phyloP scores from a whole-genome alignment of 1,140 invertebrate genomes.

The Orussus abietinus region DNA sequence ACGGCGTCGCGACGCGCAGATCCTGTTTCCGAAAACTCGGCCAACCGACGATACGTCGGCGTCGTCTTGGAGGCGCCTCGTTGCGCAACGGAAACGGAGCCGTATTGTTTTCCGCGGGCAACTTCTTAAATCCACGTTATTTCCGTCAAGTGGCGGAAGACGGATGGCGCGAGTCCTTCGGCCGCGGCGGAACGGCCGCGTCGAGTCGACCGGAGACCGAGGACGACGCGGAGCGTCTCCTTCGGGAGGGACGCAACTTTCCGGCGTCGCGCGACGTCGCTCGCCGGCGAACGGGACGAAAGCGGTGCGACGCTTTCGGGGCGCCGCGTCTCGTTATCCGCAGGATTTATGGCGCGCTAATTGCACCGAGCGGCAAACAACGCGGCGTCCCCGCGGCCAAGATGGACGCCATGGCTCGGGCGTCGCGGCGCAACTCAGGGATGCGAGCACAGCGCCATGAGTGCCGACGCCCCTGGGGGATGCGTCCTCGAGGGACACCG shows the following conservation, averaged over 20 bases:
- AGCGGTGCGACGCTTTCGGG: slow-evolving; percentile 47
- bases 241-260: slow-evolving; percentile 9
- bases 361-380: slow-evolving; percentile 47
- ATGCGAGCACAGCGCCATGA: too few species aligned
- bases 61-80: too few species aligned
- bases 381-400: too few species aligned
- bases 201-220: slow-evolving; percentile 1
- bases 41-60: too few species aligned
- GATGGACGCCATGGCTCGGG: too few species aligned
- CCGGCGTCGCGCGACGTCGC: not conserved
- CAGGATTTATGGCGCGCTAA: slow-evolving; percentile 51
- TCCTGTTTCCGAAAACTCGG: too few species aligned
- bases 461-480: too few species aligned
- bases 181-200: slow-evolving; percentile 4
- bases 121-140: slow-evolving; percentile 48
- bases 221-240: slow-evolving; percentile 21
- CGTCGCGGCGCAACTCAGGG: too few species aligned
- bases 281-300: slow-evolving; percentile 28
- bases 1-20: not conserved
- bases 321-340: slow-evolving; percentile 52
- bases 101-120: slow-evolving; percentile 43
- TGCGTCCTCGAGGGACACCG: too few species aligned
- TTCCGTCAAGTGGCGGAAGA: slow-evolving; percentile 41
- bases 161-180: slow-evolving; percentile 38
- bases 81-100: slow-evolving; percentile 1